Conservation (phyloP, 2,113 vertebrate genomes). For the Phylloscopus whistleri region DNA sequence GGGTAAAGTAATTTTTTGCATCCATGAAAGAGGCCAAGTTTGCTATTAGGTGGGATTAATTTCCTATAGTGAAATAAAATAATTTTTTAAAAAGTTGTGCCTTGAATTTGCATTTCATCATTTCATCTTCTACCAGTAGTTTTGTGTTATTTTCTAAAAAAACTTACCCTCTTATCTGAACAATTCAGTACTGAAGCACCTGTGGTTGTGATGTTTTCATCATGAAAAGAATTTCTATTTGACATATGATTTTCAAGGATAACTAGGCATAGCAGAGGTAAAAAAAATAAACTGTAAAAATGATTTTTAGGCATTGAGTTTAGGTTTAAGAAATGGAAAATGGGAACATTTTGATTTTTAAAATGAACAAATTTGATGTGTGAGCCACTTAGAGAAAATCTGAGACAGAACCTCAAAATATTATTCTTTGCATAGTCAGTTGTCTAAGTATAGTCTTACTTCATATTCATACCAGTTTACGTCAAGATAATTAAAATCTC, state of each 20-base stretch:
- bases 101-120: neutral
- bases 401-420: neutral
- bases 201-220: neutral
- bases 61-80: neutral
- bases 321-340: neutral
- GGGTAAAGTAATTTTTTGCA: neutral
- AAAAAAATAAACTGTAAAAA: neutral
- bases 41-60: neutral
- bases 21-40: neutral
- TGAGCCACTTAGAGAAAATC: neutral
- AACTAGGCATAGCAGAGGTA: neutral
- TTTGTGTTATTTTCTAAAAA: neutral
- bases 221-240: neutral
- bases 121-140: neutral
- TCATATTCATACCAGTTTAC: neutral
- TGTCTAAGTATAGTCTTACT: neutral
- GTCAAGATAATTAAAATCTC: constrained; percentile 7
- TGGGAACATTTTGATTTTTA: neutral
- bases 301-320: neutral
- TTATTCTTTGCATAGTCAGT: neutral
- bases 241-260: neutral
- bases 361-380: neutral
- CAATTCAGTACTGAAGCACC: neutral
- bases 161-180: neutral
- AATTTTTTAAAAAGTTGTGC: neutral